Percentiles rank a stretch among this genome's conserved stretches.
Conservation (phyloP, 2,113 vertebrate genomes). For the Lepidothrix coronata region DNA sequence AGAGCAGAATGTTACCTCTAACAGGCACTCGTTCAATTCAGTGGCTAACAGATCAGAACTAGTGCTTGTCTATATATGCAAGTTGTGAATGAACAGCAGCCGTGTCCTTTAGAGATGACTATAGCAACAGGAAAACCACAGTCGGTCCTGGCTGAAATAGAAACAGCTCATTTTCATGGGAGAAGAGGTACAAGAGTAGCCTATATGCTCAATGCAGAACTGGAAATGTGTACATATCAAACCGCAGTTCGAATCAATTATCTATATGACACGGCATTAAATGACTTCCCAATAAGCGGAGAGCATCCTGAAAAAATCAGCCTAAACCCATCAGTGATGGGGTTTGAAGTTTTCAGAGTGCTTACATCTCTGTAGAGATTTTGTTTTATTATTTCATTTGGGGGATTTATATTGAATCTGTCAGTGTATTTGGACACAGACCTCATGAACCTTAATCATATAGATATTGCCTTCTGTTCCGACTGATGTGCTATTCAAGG, state of each 20-base stretch:
- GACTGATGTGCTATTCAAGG: not conserved
- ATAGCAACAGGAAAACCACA: not conserved
- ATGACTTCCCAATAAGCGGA: not conserved
- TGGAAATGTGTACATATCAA: not conserved
- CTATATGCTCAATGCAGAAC: not conserved
- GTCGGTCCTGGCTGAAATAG: not conserved
- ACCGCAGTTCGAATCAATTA: not conserved
- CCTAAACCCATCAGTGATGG: not conserved
- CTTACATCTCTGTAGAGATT: not conserved
- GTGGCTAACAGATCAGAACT: not conserved
- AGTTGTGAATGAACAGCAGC: not conserved
- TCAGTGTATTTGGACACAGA: not conserved
- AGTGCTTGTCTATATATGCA: not conserved
- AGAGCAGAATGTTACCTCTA: not conserved
- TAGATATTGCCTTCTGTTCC: not conserved
- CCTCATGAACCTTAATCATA: not conserved
- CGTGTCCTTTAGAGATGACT: not conserved
- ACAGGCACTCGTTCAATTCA: not conserved
- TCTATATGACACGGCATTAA: not conserved
- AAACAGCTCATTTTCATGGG: constrained; percentile 6
- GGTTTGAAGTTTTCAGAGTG: not conserved
- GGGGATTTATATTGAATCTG: not conserved
- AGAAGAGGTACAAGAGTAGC: not conserved
- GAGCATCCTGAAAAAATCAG: not conserved
- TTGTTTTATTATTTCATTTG: not conserved